These are phyloP conservation scores for Girardia tigrina DNA, from an alignment of 2,888 invertebrate genomes.

Conservation along the genomic window DNA sequence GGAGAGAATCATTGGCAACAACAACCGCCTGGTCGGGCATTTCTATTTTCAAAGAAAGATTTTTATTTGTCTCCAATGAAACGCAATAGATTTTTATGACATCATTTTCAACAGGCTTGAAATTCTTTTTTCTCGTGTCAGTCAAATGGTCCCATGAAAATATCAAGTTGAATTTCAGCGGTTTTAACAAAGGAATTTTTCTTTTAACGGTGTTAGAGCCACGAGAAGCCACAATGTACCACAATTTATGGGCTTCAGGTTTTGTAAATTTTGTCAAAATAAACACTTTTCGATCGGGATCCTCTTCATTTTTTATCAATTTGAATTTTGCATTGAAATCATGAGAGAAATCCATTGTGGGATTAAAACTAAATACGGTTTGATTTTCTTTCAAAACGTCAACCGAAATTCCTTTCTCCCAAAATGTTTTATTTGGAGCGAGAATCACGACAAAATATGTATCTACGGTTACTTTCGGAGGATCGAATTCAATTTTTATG, in stretches of 20 bases:
- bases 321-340: not conserved
- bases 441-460: not conserved
- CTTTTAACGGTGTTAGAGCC: not conserved
- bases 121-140: not conserved
- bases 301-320: not conserved
- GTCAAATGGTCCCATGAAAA: constrained; percentile 9
- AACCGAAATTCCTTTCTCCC: not conserved
- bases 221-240: not conserved
- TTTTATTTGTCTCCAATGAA: not conserved
- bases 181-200: not conserved
- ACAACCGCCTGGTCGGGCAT: not conserved
- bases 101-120: not conserved
- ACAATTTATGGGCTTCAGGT: not conserved
- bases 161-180: not conserved
- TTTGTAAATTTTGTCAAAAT: not conserved
- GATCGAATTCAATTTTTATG: not conserved
- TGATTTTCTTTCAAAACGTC: not conserved
- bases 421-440: not conserved
- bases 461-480: not conserved
- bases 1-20: not conserved
- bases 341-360: not conserved
- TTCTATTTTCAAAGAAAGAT: not conserved
- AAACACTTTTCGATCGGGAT: not conserved
- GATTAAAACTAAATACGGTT: not conserved
- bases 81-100: not conserved